Percentiles rank a stretch among this genome's conserved stretches.
These are phyloP conservation scores for Arrhopalites spinosus DNA, from an alignment of 2,888 invertebrate genomes.

Conservation along the genomic window DNA sequence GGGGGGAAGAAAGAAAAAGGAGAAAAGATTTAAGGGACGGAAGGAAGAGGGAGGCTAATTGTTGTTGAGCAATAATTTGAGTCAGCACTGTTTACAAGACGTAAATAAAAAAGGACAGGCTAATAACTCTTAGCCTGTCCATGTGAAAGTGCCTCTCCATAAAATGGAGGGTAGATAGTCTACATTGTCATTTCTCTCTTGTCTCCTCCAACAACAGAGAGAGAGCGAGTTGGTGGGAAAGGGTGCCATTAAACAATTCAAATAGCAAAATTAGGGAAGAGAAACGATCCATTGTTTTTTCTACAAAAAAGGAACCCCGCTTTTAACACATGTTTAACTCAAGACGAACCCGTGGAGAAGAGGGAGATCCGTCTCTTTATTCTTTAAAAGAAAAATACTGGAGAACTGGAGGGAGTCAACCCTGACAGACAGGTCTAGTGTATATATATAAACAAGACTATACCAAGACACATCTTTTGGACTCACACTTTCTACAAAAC, in stretches of 20 bases:
- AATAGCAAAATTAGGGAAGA: constrained; percentile 18
- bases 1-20: neutral
- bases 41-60: neutral
- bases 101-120: constrained; percentile 1
- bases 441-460: no score
- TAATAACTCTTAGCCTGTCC: no score
- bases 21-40: neutral
- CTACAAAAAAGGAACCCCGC: neutral
- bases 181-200: neutral
- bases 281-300: constrained; percentile 24
- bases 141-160: no score
- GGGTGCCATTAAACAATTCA: constrained; percentile 20
- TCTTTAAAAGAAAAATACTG: no score
- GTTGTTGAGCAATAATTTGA: constrained; percentile 1
- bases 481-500: no score
- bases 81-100: constrained; percentile 3
- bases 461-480: no score
- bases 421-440: no score
- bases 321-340: constrained; percentile 15
- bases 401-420: no score
- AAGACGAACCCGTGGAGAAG: neutral
- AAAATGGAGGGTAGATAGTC: no score
- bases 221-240: neutral
- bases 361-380: no score
- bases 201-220: neutral